Evolutionary conservation across 2,113 vertebrate genomes (phyloP).

Genomic region (Xiphias gladius): DNA sequence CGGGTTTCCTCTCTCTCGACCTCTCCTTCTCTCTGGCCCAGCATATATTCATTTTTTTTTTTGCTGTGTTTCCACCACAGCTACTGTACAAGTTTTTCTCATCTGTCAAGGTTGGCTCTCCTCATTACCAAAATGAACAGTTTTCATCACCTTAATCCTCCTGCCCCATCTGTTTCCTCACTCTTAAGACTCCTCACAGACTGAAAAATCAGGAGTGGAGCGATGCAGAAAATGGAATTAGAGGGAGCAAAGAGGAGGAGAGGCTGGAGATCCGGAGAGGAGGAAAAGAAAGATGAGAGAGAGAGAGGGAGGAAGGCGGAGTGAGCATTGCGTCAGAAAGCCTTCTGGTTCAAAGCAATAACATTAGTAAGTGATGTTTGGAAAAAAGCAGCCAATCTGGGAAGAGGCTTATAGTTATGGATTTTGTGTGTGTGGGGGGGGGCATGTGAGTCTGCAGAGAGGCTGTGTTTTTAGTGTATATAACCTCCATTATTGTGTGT

Average conservation of each 20-base stretch:
- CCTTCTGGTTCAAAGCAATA: constrained; percentile 44
- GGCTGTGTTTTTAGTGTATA: too few relatives aligned
- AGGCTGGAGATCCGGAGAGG: background rate
- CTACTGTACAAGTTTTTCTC: constrained; percentile 16
- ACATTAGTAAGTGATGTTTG: constrained; percentile 48
- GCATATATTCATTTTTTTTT: background rate
- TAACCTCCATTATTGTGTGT: background rate
- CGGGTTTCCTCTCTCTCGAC: background rate
- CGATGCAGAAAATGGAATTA: constrained; percentile 45
- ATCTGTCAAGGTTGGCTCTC: background rate
- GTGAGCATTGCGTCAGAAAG: constrained; percentile 30
- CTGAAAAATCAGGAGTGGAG: constrained; percentile 4
- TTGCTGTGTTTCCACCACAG: constrained; percentile 9
- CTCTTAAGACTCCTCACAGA: constrained; percentile 2
- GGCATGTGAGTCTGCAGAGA: constrained; percentile 5
- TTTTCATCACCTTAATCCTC: constrained; percentile 57
- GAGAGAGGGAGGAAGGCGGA: constrained; percentile 7
- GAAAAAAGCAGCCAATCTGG: constrained; percentile 19
- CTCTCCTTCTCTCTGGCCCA: background rate
- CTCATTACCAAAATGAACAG: constrained; percentile 34
- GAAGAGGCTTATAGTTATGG: constrained; percentile 39
- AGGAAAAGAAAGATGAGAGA: background rate
- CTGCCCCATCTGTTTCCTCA: constrained; percentile 22
- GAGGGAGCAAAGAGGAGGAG: constrained; percentile 2
- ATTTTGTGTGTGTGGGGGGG: constrained; percentile 35